Conservation (phyloP, 2,113 vertebrate genomes). For the Istiophorus platypterus region DNA sequence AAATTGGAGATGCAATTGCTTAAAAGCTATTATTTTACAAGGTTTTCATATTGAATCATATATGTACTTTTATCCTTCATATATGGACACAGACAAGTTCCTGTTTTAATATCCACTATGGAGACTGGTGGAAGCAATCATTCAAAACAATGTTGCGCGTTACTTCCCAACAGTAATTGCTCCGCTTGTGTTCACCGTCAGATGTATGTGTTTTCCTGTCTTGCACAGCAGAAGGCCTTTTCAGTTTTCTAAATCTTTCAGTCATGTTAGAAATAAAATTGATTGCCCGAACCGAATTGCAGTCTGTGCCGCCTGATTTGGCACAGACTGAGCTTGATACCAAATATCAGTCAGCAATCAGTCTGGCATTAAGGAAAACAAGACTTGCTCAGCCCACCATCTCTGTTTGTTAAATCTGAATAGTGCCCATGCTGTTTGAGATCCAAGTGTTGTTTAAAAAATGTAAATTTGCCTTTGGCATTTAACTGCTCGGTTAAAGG, state of each 20-base stretch:
- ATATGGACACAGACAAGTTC: not conserved
- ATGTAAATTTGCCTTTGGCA: slow-evolving; percentile 31
- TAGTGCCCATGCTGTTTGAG: slow-evolving; percentile 42
- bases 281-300: slow-evolving; percentile 56
- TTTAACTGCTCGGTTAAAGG: slow-evolving; percentile 44
- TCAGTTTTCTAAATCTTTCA: slow-evolving; percentile 39
- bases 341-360: slow-evolving; percentile 63
- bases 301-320: slow-evolving; percentile 53
- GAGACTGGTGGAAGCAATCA: slow-evolving; percentile 3
- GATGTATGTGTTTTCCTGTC: slow-evolving; percentile 21
- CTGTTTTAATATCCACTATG: not conserved
- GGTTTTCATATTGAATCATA: not conserved
- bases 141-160: slow-evolving; percentile 6
- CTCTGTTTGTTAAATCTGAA: slow-evolving; percentile 46
- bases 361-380: slow-evolving; percentile 44
- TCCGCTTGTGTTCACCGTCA: slow-evolving; percentile 39
- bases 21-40: not conserved
- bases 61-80: not conserved
- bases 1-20: not conserved
- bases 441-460: slow-evolving; percentile 30
- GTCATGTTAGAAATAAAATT: slow-evolving; percentile 48
- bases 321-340: slow-evolving; percentile 38
- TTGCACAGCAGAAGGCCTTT: slow-evolving; percentile 34
- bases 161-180: slow-evolving; percentile 22
- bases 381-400: slow-evolving; percentile 22